phyloP scores from a whole-genome alignment of 1,140 invertebrate species.

The Euborellia annulipes region DNA sequence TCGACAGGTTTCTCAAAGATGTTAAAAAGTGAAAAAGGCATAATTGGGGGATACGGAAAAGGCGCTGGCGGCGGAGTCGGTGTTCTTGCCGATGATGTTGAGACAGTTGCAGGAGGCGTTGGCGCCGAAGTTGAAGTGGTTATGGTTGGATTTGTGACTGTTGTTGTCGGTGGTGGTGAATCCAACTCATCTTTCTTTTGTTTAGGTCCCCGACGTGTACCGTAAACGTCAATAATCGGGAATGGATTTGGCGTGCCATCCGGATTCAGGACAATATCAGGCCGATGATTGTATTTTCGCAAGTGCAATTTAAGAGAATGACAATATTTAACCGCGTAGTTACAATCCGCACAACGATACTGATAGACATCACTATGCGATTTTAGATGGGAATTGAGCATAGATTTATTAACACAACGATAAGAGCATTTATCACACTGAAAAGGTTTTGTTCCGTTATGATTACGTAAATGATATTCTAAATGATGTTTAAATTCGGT shows the following conservation, averaged over 20 bases:
- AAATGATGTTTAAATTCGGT: constrained; percentile 98
- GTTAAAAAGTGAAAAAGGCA: too few relatives aligned
- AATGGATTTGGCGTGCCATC: constrained; percentile 75
- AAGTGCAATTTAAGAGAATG: constrained; percentile 94
- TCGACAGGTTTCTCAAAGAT: too few relatives aligned
- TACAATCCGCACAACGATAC: constrained; percentile 86
- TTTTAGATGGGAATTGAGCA: constrained; percentile 97
- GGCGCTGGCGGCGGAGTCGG: constrained; percentile 1
- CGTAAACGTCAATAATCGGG: constrained; percentile 80
- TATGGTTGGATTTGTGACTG: too few relatives aligned
- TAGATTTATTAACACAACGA: constrained; percentile 96
- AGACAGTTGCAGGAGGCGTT: constrained; percentile 5
- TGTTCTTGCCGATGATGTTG: constrained; percentile 5
- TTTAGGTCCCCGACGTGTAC: constrained; percentile 70
- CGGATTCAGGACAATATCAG: constrained; percentile 68
- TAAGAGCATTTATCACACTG: constrained; percentile 87
- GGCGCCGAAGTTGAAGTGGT: background rate
- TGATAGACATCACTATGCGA: constrained; percentile 95
- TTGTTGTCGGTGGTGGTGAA: constrained; percentile 6
- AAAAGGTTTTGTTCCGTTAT: constrained; percentile 91
- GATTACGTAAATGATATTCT: constrained; percentile 93
- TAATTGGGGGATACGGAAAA: too few relatives aligned
- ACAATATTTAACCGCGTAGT: constrained; percentile 97
- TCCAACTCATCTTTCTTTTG: constrained; percentile 31
- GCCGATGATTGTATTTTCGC: constrained; percentile 70